Evolutionary conservation across 2,888 invertebrate genomes (phyloP).

Genomic region (Metacarcinus magister): DNA sequence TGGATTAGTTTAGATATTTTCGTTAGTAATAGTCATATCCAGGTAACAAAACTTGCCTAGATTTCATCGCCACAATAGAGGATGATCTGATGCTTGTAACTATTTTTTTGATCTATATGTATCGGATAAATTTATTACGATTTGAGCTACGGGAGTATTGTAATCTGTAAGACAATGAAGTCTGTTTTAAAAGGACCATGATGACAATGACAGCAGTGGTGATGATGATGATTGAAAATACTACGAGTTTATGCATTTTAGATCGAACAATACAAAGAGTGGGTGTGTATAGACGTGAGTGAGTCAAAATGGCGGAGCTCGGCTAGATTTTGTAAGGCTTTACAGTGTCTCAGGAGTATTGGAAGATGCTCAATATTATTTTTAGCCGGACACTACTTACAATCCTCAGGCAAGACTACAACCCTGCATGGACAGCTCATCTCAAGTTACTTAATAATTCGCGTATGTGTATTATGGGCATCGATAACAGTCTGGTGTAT

Average conservation of each 20-base stretch:
- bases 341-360: slow-evolving; percentile 15
- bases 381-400: neutral
- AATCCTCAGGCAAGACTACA: neutral
- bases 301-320: slow-evolving; percentile 4
- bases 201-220: too few relatives aligned
- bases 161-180: neutral
- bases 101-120: too few relatives aligned
- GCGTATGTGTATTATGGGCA: neutral
- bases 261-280: neutral
- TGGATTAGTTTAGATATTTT: too few relatives aligned
- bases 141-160: neutral
- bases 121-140: too few relatives aligned
- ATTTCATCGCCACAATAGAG: neutral
- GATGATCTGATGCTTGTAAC: neutral
- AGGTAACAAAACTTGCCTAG: too few relatives aligned
- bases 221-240: neutral
- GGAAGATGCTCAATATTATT: neutral
- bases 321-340: slow-evolving; percentile 37
- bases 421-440: neutral
- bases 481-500: neutral
- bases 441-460: neutral
- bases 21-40: too few relatives aligned
- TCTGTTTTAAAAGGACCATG: neutral
- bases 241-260: neutral
- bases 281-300: neutral